phyloP scores from a whole-genome alignment of 2,797 vertebrate species.

The Hypotaenidia okinawae region DNA sequence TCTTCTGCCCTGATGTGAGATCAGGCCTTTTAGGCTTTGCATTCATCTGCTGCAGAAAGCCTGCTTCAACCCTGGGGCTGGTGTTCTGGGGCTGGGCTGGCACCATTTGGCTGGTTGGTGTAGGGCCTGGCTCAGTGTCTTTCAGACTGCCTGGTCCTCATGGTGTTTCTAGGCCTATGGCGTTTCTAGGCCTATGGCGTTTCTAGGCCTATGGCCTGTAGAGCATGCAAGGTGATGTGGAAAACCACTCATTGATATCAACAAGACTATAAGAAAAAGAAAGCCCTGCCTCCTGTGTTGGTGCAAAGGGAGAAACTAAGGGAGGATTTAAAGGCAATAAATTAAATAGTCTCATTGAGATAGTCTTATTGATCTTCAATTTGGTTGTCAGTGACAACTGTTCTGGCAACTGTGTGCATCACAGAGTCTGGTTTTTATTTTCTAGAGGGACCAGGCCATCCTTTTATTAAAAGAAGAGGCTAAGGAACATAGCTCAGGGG shows the following conservation, averaged over 20 bases:
- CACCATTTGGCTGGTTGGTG: fast-evolving
- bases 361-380: neutral
- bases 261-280: neutral
- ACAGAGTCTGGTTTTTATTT: neutral
- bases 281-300: neutral
- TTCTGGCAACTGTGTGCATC: neutral
- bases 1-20: neutral
- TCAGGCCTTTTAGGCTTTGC: neutral
- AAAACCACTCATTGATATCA: neutral
- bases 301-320: neutral
- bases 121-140: neutral
- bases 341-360: neutral
- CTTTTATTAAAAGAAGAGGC: neutral
- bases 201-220: neutral
- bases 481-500: neutral
- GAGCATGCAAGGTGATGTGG: neutral
- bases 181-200: fast-evolving
- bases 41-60: neutral
- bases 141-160: neutral
- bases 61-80: neutral
- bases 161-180: neutral
- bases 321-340: neutral
- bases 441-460: neutral
- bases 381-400: neutral
- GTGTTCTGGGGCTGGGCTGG: neutral